Evolutionary conservation across 2,888 invertebrate species (phyloP), one percentile per base, ranked within the genome.

Genomic region (Empis livida): DNA sequence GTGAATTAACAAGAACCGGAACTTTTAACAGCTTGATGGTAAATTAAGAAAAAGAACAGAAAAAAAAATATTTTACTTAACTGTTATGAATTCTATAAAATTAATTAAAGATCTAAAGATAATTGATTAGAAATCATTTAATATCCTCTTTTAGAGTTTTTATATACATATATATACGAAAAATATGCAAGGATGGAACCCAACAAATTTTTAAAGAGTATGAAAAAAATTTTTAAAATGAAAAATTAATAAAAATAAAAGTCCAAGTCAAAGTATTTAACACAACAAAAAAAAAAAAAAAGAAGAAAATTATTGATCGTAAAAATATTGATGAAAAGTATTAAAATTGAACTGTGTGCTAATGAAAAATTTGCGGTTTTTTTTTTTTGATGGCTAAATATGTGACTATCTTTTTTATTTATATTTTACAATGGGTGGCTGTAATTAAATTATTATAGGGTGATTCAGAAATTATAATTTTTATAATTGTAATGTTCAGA

Each of bases 41-140:
- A 27, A 6, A 13, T 35, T 13, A 32, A 32, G 32, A 32, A 32
- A 10, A 13, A 13, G 13, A 3, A 32, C 13, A 32, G n/a, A 2
- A n/a, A 35, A 35, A 13, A 35, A 5, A 13, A 13, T 35, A 5
- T 35, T 35, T 13, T 35, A n/a, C n/a, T 48, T 35, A 49, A 49
- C 49, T 51, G 51, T 51, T 38, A 48, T 48, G 49, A 51, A 49
- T 49, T 49, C 10, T 60, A 64, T 62, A 65, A 66, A 67, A 68
- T 67, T 67, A 67, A 68, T 67, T 67, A 67, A 67, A 67, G 67
- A 67, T 67, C 56, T 62, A 61, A 63, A 67, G 67, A 67, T 67
- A 67, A 68, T 67, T 67, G 67, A 67, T 67, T 67, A 67, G 65
- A 59, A 61, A 57, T 59, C 67, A 67, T 66, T 67, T 65, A 67